Base-by-base conservation (phyloP, 1,140 invertebrate species). In the Hycleus cichorii region DNA sequence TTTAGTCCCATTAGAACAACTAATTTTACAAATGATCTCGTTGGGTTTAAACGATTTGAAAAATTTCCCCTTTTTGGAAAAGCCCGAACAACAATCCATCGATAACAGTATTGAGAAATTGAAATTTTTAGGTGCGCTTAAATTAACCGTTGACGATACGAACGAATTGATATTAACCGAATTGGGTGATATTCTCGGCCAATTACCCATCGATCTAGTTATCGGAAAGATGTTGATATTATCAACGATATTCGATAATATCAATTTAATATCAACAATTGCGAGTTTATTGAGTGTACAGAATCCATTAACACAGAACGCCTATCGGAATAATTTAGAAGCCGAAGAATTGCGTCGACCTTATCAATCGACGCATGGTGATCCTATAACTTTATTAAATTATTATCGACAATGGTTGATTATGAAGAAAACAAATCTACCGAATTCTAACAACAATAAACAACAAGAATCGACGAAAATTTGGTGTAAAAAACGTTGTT, bases 141-240 rank as follows among this genome's bases (percentile, higher is more conserved):
- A 83, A 3, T 80, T 86, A 18, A 87, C 91, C 69, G 90, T 18
- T 18, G 18, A 18, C 18, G 18, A 18, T 18, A 95, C 74, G 52
- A 72, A 9, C 64, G 18, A 57, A 47, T 63, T 74, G 49, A 85
- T 83, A 63, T 75, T 99, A n/a, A 98, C 96, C 4, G 80, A 86
- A 0, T 81, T 98, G 54, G 97, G 97, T 11, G 83, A 86, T 72
- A 87, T 93, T 53, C 75, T 99, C 40, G 83, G 94, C 10, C 85
- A 86, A 68, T 74, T 99, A 11, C 97, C 97, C 4, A 93, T 98
- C 9, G 96, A 99, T 73, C 88, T 98, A 47, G 84, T 87, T 0
- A 85, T 99, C 60, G 96, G 95, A 1, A 98, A 98, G 79, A 97
- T 98, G 85, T 77, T 98, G 11, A 90, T 98, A 10, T 87, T 94